phyloP scores from a whole-genome alignment of 2,888 invertebrate species.

The Spodoptera exigua region DNA sequence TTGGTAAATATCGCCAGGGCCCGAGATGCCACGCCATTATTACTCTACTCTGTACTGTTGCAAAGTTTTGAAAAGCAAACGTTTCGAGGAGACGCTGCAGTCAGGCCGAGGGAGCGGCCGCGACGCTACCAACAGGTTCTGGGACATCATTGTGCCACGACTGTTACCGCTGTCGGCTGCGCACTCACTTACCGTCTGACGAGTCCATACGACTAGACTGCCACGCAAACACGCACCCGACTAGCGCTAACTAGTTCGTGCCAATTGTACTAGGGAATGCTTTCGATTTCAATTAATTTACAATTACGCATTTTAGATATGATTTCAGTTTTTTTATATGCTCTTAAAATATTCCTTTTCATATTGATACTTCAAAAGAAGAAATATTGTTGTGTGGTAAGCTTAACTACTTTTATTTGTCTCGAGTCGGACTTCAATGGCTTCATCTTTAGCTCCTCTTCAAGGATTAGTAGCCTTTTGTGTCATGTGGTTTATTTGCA shows the following conservation, averaged over 20 bases:
- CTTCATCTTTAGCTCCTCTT: conserved; percentile 75
- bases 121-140: conserved; percentile 84
- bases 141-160: conserved; percentile 80
- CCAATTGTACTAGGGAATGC: conserved; percentile 74
- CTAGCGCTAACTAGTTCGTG: conserved; percentile 73
- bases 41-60: conserved; percentile 81
- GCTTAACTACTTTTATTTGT: conserved; percentile 74
- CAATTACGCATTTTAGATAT: conserved; percentile 72
- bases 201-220: conserved; percentile 20
- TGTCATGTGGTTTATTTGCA: conserved; percentile 80
- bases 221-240: conserved; percentile 55
- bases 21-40: conserved; percentile 90
- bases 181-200: conserved; percentile 35
- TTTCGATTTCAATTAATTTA: conserved; percentile 69
- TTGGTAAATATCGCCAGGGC: conserved; percentile 95
- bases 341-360: conserved; percentile 70
- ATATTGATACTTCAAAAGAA: conserved; percentile 71
- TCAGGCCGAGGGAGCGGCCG: conserved; percentile 89
- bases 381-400: conserved; percentile 77
- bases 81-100: conserved; percentile 88
- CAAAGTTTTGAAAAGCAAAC: conserved; percentile 86
- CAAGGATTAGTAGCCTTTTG: conserved; percentile 75
- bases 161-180: conserved; percentile 68
- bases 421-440: conserved; percentile 71
- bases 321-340: conserved; percentile 70